Base-by-base conservation (phyloP, 2,888 invertebrate genomes). In the Acleris literana region DNA sequence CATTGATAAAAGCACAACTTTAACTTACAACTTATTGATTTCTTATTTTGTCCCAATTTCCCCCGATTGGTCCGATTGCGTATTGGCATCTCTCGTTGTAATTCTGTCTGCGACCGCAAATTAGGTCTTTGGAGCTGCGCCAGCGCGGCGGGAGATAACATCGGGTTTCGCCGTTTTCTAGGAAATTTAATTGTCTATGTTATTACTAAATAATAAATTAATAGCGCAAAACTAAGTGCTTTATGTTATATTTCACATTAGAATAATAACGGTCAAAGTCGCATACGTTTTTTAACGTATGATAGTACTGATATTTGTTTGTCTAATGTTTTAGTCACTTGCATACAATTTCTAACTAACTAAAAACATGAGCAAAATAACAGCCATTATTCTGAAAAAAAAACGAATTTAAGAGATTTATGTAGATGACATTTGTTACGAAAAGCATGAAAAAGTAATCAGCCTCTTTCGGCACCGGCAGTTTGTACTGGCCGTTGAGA, bases 91-190 rank as follows among this genome's bases (percentile, higher is more conserved):
- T 59, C 68, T 55, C 44, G 59, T 67, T 62, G 59, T 59, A 64
- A 66, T 67, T 63, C 64, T 54, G 68, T 63, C 69, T 63, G 63
- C 70, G 62, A 63, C 70, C 68, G 57, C 58, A 71, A 74, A 74
- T 73, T 73, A 70, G 73, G 69, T 72, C 71, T 69, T 71, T 77
- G 76, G 77, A 73, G 55, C 60, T 3, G 17, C 17, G 74, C 76
- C 77, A 75, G 72, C 43, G 44, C 77, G 75, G 72, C 43, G 43
- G 20, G 46, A 62, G 70, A 73, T 69, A 60, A 64, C 51, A 49
- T 59, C 53, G 56, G 46, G 55, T 58, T 59, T 55, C 49, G 60
- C 60, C 49, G 29, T 55, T 44, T 55, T n/a, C 56, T 54, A 49
- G 55, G 18, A 39, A 49, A 18, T 60, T 22, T 59, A 64, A 64